Evolutionary conservation across 2,888 invertebrate genomes (phyloP), one percentile per base, ranked within the genome.

Genomic region (Nomada ferruginata): DNA sequence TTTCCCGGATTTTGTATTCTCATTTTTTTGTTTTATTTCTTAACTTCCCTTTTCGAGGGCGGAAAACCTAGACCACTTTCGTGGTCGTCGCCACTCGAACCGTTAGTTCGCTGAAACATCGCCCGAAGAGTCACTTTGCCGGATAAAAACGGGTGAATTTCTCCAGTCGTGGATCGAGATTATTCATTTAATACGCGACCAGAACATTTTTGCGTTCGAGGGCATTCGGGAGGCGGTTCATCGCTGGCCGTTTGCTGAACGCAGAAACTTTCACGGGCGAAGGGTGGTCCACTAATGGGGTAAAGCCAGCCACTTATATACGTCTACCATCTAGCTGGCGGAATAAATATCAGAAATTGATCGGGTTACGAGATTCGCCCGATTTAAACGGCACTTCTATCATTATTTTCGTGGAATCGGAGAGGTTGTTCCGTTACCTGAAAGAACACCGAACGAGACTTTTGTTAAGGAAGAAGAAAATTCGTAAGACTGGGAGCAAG

Each of bases 341-440:
- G 23, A 74, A 66, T 59, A 68, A 66, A 68, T 66, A 74, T 66
- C 23, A 26, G 59, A 66, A 66, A 66, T 66, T 59, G 68, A 68
- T 74, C 59, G 44, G 47, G 13, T 74, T 23, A 36, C 59, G 36
- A 15, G 18, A 23, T 29, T 9, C 44, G 13, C 47, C 23, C 42
- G 7, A 18, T n/a, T 61, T 20, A n/a, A 23, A 1, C 7, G 13
- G 7, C 5, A 2, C 10, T n/a, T 36, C 42, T 47, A 2, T 18
- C 7, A 15, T 61, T 5, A 7, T n/a, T n/a, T 18, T 26, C 26
- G 2, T 13, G 9, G n/a, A 7, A n/a, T 52, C 10, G 1, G 1
- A 52, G 26, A 61, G 13, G n/a, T 11, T 1, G 20, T 2, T 57
- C 20, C 23, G 10, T 13, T 57, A 23, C 26, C 47, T 47, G 47